phyloP scores from a whole-genome alignment of 2,888 invertebrate genomes.

The Cheilosia vernalis region DNA sequence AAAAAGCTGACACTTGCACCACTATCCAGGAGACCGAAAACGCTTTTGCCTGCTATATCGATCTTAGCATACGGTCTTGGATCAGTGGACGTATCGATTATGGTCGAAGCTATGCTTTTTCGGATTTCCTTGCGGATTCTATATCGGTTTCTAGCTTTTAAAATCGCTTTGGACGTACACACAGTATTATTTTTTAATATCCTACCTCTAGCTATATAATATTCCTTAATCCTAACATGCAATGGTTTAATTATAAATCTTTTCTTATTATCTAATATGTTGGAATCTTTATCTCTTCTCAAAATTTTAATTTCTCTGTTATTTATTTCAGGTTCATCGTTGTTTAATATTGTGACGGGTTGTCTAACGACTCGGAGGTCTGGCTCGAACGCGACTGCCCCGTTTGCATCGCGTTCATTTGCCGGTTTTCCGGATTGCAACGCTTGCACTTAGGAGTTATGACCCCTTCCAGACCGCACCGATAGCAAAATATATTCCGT shows the following conservation, averaged over 20 bases:
- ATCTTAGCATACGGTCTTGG: background rate
- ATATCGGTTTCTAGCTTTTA: background rate
- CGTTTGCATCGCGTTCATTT: constrained; percentile 1
- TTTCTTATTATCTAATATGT: no score
- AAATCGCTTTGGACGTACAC: background rate
- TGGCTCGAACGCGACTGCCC: constrained; percentile 30
- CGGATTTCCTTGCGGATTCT: background rate
- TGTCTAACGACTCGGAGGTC: background rate
- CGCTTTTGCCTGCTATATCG: background rate
- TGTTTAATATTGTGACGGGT: background rate
- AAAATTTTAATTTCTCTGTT: background rate
- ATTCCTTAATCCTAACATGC: background rate
- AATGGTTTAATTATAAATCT: background rate
- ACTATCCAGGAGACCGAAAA: background rate
- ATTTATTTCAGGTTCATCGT: background rate
- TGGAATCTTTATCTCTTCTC: background rate
- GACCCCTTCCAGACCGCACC: background rate
- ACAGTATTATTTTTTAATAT: background rate
- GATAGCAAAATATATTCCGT: no score
- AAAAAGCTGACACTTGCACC: background rate
- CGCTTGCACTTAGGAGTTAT: constrained; percentile 15
- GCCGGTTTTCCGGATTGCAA: constrained; percentile 1
- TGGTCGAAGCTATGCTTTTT: background rate
- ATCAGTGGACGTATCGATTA: background rate
- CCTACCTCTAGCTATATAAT: background rate